Evolutionary conservation across 2,888 invertebrate species (phyloP).

Genomic region (Thera britannica): DNA sequence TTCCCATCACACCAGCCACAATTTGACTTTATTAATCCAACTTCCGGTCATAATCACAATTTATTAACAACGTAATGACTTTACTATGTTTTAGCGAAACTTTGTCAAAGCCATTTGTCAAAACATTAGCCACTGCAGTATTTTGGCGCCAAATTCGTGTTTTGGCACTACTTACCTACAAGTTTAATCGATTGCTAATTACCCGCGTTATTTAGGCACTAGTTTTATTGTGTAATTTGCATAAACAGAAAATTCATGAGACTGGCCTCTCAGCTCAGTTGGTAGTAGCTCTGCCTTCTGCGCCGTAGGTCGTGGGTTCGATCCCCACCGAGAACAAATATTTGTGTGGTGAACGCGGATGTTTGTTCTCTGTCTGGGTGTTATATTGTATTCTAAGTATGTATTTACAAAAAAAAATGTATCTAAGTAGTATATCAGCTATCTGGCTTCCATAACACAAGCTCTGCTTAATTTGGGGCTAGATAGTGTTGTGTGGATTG

Average conservation of each 20-base stretch:
- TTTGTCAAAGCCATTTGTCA: conserved; percentile 33
- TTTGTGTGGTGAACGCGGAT: too few species aligned
- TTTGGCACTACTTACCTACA: conserved; percentile 27
- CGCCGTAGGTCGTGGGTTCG: too few species aligned
- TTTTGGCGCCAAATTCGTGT: conserved; percentile 31
- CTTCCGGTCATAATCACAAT: conserved; percentile 23
- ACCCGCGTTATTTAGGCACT: conserved; percentile 18
- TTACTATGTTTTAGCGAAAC: conserved; percentile 21
- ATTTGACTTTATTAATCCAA: conserved; percentile 19
- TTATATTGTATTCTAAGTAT: too few species aligned
- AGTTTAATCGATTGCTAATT: conserved; percentile 28
- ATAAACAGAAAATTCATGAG: background rate
- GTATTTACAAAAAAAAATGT: too few species aligned
- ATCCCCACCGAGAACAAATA: too few species aligned
- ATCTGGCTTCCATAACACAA: too few species aligned
- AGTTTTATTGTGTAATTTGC: conserved; percentile 4
- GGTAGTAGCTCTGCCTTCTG: too few species aligned
- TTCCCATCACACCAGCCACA: conserved; percentile 14
- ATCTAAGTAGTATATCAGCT: too few species aligned
- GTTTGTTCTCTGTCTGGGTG: too few species aligned
- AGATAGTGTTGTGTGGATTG: too few species aligned
- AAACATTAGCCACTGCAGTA: conserved; percentile 27
- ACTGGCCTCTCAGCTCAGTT: too few species aligned
- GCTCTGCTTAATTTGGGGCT: too few species aligned
- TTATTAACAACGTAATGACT: conserved; percentile 6